A percentile compares a stretch with the other conserved stretches of the same genome.
Conservation (phyloP, 1,140 invertebrate species). For the Gryllus bimaculatus region DNA sequence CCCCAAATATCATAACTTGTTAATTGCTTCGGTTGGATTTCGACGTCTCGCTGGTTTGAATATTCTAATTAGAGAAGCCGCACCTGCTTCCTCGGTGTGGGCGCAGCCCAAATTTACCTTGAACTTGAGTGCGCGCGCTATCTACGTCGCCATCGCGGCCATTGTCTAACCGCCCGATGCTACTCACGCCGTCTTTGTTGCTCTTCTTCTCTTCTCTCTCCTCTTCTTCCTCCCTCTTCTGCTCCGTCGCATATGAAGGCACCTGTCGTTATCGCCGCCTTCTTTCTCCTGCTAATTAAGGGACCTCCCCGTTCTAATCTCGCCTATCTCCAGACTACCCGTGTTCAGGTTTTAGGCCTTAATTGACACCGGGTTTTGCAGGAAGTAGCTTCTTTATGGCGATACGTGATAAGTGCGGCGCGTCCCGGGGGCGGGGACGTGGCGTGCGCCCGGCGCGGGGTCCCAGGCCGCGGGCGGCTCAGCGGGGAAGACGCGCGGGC, state of each 20-base stretch:
- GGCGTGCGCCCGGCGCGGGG: background rate
- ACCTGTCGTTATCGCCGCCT: background rate
- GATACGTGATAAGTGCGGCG: background rate
- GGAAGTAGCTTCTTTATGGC: background rate
- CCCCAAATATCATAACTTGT: background rate
- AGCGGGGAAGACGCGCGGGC: too few relatives aligned
- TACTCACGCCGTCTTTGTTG: too few relatives aligned
- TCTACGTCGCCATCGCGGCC: background rate
- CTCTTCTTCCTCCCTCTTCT: too few relatives aligned
- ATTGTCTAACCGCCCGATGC: background rate
- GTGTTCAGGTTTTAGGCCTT: constrained; percentile 1
- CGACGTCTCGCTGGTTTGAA: background rate
- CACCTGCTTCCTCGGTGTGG: background rate
- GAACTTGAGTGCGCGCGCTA: background rate
- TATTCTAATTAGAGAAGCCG: background rate
- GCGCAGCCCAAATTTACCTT: background rate
- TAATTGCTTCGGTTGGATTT: background rate
- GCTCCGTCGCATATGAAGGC: background rate
- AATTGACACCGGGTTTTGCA: background rate
- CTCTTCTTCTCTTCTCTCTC: too few relatives aligned
- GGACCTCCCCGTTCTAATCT: background rate
- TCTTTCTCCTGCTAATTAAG: background rate
- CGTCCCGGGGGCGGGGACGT: background rate
- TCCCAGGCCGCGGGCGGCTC: background rate
- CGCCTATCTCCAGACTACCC: background rate